Base-by-base conservation (phyloP, 1,140 invertebrate genomes). In the Pinna nobilis region DNA sequence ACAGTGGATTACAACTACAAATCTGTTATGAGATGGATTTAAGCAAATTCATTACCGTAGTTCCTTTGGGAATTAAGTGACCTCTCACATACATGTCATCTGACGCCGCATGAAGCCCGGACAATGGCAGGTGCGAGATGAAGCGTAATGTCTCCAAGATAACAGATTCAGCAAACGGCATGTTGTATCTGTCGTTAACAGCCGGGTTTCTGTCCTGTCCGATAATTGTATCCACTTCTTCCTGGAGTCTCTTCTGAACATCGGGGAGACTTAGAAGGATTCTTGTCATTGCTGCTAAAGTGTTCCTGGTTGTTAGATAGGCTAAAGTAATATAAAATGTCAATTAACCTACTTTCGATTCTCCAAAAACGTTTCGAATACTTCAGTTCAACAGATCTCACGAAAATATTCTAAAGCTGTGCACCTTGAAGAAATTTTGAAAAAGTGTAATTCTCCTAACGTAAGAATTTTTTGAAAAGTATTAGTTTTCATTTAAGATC, bases 201-300 rank as follows among this genome's bases (percentile, higher is more conserved):
- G 49, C 1, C 25, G 50, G 64, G 37, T 53, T 4, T 67, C 64
- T 51, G 9, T 37, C 23, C 18, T 4, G 15, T n/a, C 64, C 64
- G 9, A 55, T 39, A 6, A 67, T 50, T 25, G n/a, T 37, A 35
- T 67, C 64, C 35, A 67, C 33, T 25, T 67, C 64, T 23, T n/a
- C 28, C 30, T 67, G 64, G 23, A 67, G 23, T 37, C 11, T 39
- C 13, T 20, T 67, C 35, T 67, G 64, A 9, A 67, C 11, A 25
- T 55, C 50, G 3, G 49, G 49, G 28, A 49, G 64, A 37, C 33
- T 55, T 53, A 25, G 20, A 0, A 67, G 41, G 39, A 67, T 67
- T 23, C 41, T 49, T 30, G 55, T 28, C 18, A 33, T 32, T 23
- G 49, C 35, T 18, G 55, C 15, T 25, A 67, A 18, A 15, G 64